These are phyloP conservation scores for Matsumurasca onukii DNA, from an alignment of 1,140 invertebrate genomes.

Conservation along the genomic window DNA sequence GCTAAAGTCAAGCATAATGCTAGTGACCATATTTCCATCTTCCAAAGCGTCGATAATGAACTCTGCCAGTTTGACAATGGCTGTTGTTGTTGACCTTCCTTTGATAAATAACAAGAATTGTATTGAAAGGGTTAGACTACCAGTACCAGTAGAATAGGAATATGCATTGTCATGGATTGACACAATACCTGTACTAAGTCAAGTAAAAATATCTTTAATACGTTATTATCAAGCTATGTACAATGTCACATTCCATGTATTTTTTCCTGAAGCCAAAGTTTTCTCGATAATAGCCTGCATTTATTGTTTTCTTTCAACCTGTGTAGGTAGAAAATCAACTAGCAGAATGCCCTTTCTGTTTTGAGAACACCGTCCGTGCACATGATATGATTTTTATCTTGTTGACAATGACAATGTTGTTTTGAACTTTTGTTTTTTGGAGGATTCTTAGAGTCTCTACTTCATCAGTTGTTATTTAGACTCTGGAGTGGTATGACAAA, in stretches of 20 bases:
- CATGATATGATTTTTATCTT: conserved; percentile 38
- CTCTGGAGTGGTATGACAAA: conserved; percentile 40
- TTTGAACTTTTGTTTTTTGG: conserved; percentile 32
- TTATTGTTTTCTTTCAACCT: conserved; percentile 41
- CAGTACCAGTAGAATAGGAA: conserved; percentile 41
- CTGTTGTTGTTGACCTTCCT: too few species aligned
- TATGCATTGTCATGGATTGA: conserved; percentile 48
- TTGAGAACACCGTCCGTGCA: conserved; percentile 41
- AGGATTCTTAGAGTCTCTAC: conserved; percentile 23
- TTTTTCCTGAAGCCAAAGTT: conserved; percentile 37
- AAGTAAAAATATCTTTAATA: too few species aligned
- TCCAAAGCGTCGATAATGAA: too few species aligned
- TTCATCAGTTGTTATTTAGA: conserved; percentile 37
- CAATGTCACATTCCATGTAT: conserved; percentile 35
- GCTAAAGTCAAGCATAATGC: too few species aligned
- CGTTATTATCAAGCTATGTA: too few species aligned
- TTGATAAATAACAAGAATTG: too few species aligned
- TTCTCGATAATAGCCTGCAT: conserved; percentile 39
- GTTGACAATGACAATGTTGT: conserved; percentile 17
- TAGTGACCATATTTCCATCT: too few species aligned
- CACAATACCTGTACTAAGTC: conserved; percentile 36
- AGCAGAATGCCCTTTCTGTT: conserved; percentile 41
- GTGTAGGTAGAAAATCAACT: conserved; percentile 41
- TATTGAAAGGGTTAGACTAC: too few species aligned
- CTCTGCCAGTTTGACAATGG: too few species aligned